A percentile compares a stretch with the other conserved stretches of the same genome.
These are phyloP conservation scores for Tupaia chinensis DNA, from an alignment of 2,113 vertebrate genomes.

Conservation along the genomic window DNA sequence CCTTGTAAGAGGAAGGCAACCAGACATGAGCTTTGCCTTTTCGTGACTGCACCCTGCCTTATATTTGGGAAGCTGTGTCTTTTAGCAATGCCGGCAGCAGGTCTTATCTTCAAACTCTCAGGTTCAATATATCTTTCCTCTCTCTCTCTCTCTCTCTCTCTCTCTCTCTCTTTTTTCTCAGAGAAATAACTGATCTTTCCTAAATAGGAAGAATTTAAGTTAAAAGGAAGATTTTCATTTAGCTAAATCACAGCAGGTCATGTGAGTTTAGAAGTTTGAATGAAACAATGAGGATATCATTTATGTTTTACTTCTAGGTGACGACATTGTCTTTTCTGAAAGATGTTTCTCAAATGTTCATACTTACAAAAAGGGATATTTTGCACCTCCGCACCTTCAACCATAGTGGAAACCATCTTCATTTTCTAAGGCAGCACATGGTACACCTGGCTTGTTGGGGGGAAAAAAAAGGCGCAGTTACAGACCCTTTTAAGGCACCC, in stretches of 20 bases:
- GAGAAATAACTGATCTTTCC: neutral
- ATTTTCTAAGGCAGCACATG: constrained; percentile 2
- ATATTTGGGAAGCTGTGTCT: constrained; percentile 45
- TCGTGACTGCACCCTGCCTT: constrained; percentile 51
- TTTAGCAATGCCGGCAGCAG: constrained; percentile 31
- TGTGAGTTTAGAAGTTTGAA: constrained; percentile 18
- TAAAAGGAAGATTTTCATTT: constrained; percentile 29
- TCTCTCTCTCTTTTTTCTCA: too few species aligned
- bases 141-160: too few species aligned
- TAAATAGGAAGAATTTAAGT: constrained; percentile 46
- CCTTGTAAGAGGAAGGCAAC: constrained; percentile 41
- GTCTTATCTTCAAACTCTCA: constrained; percentile 67
- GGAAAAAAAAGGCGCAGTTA: neutral
- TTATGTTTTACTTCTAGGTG: constrained; percentile 35
- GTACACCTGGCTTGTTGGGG: neutral
- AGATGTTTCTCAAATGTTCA: constrained; percentile 10
- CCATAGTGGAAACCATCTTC: neutral
- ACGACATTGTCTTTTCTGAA: constrained; percentile 26
- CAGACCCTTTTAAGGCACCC: neutral
- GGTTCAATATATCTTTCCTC: constrained; percentile 54
- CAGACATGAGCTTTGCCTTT: constrained; percentile 57
- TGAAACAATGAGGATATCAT: neutral
- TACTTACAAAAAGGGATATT: neutral
- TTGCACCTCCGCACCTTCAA: neutral
- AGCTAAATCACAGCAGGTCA: neutral